A percentile compares a stretch with the other conserved stretches of the same genome.
Conservation (phyloP, 1,140 invertebrate species). For the Macrobrachium rosenbergii region DNA sequence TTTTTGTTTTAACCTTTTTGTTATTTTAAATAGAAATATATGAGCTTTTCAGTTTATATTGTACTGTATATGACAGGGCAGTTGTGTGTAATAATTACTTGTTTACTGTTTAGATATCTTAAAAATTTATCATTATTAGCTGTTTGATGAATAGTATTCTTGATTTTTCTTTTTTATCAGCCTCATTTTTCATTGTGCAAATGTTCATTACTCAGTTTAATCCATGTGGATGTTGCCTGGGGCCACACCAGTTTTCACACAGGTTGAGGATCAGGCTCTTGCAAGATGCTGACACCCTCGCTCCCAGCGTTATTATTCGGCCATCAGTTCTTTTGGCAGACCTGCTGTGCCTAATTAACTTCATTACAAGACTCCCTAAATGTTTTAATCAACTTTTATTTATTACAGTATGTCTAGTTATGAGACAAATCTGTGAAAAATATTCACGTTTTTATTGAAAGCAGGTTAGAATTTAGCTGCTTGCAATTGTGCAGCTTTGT, state of each 20-base stretch:
- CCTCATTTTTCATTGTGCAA: slow-evolving; percentile 50
- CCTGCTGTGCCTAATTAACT: slow-evolving; percentile 20
- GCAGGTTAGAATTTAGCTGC: background rate
- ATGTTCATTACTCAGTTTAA: slow-evolving; percentile 42
- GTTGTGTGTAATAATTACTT: slow-evolving; percentile 47
- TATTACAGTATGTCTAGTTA: no score
- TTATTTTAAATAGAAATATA: background rate
- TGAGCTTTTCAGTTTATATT: no score
- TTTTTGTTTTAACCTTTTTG: slow-evolving; percentile 38
- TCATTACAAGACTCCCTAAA: no score
- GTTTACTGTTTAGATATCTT: slow-evolving; percentile 57
- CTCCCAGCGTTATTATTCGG: slow-evolving; percentile 35
- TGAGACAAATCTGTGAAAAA: no score
- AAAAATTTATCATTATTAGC: slow-evolving; percentile 32
- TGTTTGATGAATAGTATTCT: slow-evolving; percentile 20
- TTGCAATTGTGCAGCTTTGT: no score
- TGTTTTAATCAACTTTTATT: no score
- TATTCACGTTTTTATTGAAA: no score
- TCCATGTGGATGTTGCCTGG: slow-evolving; percentile 50
- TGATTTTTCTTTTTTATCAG: slow-evolving; percentile 29
- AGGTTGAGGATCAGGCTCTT: slow-evolving; percentile 40
- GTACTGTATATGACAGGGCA: slow-evolving; percentile 32
- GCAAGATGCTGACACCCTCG: slow-evolving; percentile 36
- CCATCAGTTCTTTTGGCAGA: slow-evolving; percentile 45
- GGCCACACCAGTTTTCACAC: slow-evolving; percentile 44